phyloP scores from a whole-genome alignment of 2,888 invertebrate species.

The Andricus quercusramuli region DNA sequence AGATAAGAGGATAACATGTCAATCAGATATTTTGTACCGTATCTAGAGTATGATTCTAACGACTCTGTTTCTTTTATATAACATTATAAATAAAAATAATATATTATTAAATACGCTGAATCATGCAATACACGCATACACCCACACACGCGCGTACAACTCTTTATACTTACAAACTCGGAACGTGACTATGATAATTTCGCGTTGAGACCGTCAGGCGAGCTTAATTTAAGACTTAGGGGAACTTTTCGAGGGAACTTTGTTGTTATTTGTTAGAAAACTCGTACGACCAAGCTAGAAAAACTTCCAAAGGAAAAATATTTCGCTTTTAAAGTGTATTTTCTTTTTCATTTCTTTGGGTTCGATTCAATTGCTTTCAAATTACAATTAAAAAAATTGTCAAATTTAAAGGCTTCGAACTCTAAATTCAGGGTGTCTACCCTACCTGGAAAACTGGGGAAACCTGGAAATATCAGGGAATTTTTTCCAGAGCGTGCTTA shows the following conservation, averaged over 20 bases:
- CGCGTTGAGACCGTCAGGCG: slow-evolving; percentile 37
- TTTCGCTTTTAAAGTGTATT: neutral
- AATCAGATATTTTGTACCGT: slow-evolving; percentile 74
- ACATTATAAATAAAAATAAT: slow-evolving; percentile 46
- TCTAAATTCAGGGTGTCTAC: too few species aligned
- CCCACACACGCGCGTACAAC: slow-evolving; percentile 41
- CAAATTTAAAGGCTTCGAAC: neutral
- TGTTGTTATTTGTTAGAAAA: slow-evolving; percentile 42
- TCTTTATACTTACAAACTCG: slow-evolving; percentile 39
- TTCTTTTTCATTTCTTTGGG: neutral
- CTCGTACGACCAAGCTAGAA: slow-evolving; percentile 30
- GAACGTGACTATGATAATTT: slow-evolving; percentile 40
- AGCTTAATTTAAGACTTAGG: slow-evolving; percentile 36
- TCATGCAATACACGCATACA: slow-evolving; percentile 45
- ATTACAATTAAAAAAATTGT: neutral
- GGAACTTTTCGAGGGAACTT: slow-evolving; percentile 26
- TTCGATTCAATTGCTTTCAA: neutral
- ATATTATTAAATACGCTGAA: slow-evolving; percentile 41
- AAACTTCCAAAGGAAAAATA: slow-evolving; percentile 34
- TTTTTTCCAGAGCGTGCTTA: too few species aligned
- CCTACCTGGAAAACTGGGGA: too few species aligned
- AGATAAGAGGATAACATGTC: slow-evolving; percentile 61
- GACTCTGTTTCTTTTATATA: slow-evolving; percentile 55
- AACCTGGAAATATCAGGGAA: too few species aligned
- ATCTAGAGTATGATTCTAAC: slow-evolving; percentile 57